phyloP scores from a whole-genome alignment of 1,140 invertebrate species.

The silkworm (Bombyx mori) region ASM3026992v2 NC_085129.1:15067001-15067500 shows the following conservation, averaged over 20 bases:
- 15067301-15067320: too few relatives aligned
- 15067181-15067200: conserved; percentile 32
- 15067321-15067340: too few relatives aligned
- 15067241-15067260: too few relatives aligned
- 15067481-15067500: not conserved
- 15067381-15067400: too few relatives aligned
- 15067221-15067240: not conserved
- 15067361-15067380: too few relatives aligned
- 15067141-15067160: conserved; percentile 52
- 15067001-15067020: conserved; percentile 81
- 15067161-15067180: conserved; percentile 28
- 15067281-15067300: too few relatives aligned
- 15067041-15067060: conserved; percentile 83
- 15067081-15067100: conserved; percentile 82
- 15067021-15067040: conserved; percentile 81
- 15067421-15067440: too few relatives aligned
- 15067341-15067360: too few relatives aligned
- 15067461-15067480: not conserved
- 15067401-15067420: too few relatives aligned
- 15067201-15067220: conserved; percentile 17
- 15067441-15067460: too few relatives aligned
- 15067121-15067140: conserved; percentile 74
- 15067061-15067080: conserved; percentile 88
- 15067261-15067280: too few relatives aligned
- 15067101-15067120: conserved; percentile 83